Evolutionary conservation across 2,113 vertebrate species (phyloP), one percentile per base, ranked within the genome.

Genomic region (Drymodes brunneopygia): DNA sequence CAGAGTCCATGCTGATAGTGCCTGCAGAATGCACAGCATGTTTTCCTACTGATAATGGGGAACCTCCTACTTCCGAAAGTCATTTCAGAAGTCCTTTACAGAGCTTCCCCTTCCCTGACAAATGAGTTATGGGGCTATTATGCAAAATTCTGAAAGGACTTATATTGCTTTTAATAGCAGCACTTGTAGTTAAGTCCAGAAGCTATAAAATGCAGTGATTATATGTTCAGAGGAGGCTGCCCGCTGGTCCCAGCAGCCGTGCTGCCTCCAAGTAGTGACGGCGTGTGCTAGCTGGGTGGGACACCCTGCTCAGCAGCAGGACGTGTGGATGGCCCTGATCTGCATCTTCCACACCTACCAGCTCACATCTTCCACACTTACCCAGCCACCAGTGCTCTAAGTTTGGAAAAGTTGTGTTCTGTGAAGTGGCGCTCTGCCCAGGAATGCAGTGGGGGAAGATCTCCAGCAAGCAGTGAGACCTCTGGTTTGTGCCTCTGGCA

Each of bases 21-120:
- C 79, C 72, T 62, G 67, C 90, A 92, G 85, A 93, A 77, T 78
- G 81, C 90, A n/a, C 9, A 71, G 50, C 64, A 35, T 93, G 69
- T 96, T 96, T 86, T 93, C 64, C 85, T 92, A 7, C 47, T 70
- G 92, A 83, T 77, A 85, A 67, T 0, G 38, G 70, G 60, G 75
- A 88, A 51, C 75, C 81, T 93, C 62, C 93, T 80, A 58, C 78
- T 95, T 91, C 88, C 75, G 6, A 91, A 94, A 94, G 94, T 44
- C 44, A 27, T 90, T 81, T 70, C 75, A 78, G 53, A 67, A 88
- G 56, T 73, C 85, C 64, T 62, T 90, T 91, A 36, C 61, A 95
- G 90, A 86, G 54, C 35, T 94, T 38, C 44, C 21, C 1, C 0
- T 85, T 87, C 50, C 60, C 38, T 87, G 79, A 50, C 58, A 72